Base-by-base conservation (phyloP, 2,888 invertebrate genomes). In the Fragum sueziense region DNA sequence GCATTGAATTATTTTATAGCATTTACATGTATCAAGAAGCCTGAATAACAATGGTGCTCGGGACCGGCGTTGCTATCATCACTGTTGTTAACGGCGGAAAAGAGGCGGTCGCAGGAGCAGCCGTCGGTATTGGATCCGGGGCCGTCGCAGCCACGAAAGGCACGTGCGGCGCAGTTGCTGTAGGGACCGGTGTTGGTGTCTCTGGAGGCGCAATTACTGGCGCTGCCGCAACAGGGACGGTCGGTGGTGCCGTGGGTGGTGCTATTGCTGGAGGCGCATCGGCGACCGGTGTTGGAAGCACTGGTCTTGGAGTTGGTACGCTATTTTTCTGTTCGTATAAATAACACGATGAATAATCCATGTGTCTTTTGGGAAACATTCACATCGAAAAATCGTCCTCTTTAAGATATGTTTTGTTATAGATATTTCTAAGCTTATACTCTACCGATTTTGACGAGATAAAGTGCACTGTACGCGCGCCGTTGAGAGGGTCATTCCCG, bases 41-140 rank as follows among this genome's bases (percentile, higher is more conserved):
- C n/a, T n/a, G n/a, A n/a, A n/a, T n/a, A n/a, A 75, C 27, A 47
- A 75, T 75, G 75, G 75, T 70, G 22, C 22, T 75, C 7, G 57
- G 25, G 1, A 76, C 76, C 22, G 62, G 34, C 51, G 41, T 34
- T 7, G 70, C 70, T 2, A 54, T 70, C 20, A 54, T 34, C 25
- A 65, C 54, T 1, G 65, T 76, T 22, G 25, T 37, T 20, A 70
- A 70, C 1, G 76, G 76, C 34, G 76, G 76, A 22, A 52, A 54
- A 25, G 70, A 65, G 17, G 71, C 67, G 34, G 70, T 52, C 6
- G 41, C 52, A 3, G 76, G 54, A 9, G 70, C 67, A 20, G 65
- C 33, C 54, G 47, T 41, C 7, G 71, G 70, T 6, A 47, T 65
- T 29, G 57, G 51, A 4, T 59, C 62, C 2, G 76, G 65, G 1